Conservation (phyloP, 2,888 invertebrate species). For the Kryphioiulus occultus region DNA sequence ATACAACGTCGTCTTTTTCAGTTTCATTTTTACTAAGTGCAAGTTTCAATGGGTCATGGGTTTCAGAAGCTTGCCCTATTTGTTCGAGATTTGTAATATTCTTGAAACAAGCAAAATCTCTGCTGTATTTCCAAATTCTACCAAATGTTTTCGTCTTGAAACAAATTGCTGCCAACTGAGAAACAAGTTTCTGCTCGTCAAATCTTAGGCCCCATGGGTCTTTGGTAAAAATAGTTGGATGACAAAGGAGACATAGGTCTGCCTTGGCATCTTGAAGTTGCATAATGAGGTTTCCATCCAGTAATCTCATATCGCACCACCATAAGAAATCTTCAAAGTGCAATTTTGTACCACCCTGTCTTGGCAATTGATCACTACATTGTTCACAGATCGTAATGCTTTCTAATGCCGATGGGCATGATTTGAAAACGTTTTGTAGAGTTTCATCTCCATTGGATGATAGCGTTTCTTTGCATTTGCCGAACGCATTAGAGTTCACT, state of each 20-base stretch:
- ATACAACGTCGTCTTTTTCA: background rate
- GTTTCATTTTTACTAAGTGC: background rate
- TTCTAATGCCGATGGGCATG: background rate
- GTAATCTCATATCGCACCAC: constrained; percentile 10
- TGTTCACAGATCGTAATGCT: background rate
- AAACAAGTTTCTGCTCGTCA: background rate
- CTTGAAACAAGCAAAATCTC: background rate
- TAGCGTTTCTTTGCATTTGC: background rate
- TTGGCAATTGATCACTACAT: background rate
- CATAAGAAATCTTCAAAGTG: constrained; percentile 42
- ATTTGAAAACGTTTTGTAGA: background rate
- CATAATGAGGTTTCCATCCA: background rate
- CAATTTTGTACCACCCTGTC: background rate
- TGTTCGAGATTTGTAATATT: background rate
- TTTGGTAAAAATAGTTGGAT: constrained; percentile 11
- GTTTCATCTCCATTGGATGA: background rate
- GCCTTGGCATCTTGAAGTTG: background rate
- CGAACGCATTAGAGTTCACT: background rate
- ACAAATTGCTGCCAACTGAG: constrained; percentile 25
- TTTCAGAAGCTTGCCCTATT: background rate
- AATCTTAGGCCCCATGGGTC: background rate
- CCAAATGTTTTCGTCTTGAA: constrained; percentile 41
- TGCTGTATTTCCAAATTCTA: background rate
- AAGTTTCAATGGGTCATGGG: background rate
- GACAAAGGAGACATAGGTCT: background rate